These are phyloP conservation scores for Phytoseiulus persimilis DNA, from an alignment of 2,888 invertebrate genomes.

Conservation along the genomic window DNA sequence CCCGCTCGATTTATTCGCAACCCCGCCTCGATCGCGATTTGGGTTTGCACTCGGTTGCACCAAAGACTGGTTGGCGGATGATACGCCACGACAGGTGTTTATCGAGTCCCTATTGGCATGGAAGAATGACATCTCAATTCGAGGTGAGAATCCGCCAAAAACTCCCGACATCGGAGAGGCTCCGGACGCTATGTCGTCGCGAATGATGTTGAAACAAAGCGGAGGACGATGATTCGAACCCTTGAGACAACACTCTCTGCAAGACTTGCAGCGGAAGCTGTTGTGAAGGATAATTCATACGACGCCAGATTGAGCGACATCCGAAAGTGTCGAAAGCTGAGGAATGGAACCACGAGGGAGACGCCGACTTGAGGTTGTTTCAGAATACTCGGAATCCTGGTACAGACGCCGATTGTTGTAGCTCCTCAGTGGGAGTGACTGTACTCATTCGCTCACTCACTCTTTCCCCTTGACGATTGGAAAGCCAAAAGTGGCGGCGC, in stretches of 20 bases:
- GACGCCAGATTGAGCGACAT: no score
- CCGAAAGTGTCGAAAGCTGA: no score
- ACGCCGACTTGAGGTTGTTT: no score
- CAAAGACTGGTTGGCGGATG: not conserved
- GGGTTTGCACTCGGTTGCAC: not conserved
- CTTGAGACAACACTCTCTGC: no score
- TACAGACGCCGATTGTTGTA: not conserved
- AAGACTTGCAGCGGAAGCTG: no score
- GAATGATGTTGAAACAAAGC: not conserved
- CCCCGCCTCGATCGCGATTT: not conserved
- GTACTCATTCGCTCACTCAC: not conserved
- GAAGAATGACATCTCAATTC: not conserved
- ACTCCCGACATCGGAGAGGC: not conserved
- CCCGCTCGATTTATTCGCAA: not conserved
- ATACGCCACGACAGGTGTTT: not conserved
- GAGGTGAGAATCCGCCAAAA: not conserved
- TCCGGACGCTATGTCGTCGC: not conserved
- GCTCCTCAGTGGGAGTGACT: not conserved
- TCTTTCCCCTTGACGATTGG: not conserved
- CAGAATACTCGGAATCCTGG: not conserved
- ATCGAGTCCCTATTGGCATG: not conserved
- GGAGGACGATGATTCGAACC: not conserved
- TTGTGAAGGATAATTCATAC: no score
- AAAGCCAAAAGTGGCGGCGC: not conserved
- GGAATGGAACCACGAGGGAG: no score